Base-by-base conservation (phyloP, 2,888 invertebrate species). In the Choristoneura rosaceana region DNA sequence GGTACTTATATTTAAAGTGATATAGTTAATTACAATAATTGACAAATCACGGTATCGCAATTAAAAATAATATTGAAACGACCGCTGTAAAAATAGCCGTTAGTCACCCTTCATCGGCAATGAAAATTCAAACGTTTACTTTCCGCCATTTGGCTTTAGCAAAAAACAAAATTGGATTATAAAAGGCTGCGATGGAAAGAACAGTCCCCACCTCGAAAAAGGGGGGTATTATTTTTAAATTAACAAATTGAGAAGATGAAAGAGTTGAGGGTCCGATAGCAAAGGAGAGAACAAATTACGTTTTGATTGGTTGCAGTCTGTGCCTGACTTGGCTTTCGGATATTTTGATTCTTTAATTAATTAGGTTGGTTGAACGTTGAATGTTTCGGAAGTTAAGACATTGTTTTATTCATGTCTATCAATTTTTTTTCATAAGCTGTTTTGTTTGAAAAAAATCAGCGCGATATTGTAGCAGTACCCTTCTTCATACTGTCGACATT, bases 221-320 rank as follows among this genome's bases (percentile, higher is more conserved):
- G 45, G 65, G 66, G 60, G 66, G 71, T 73, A 74, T 75, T 75
- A 75, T 75, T 74, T 75, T 75, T 70, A 66, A 75, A 75, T 69
- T 70, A 75, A 71, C 71, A 75, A 75, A 75, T 71, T 71, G 60
- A 55, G 69, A 66, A 69, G 71, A 67, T 75, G 71, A 75, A 74
- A 75, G 75, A 71, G 75, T 74, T 69, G 38, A 14, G 65, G 63
- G 60, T 59, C 62, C 17, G 64, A 70, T 68, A 60, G 68, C 58
- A 68, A 70, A 73, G 69, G 61, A 47, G 33, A 25, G 47, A 4
- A 41, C 62, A 38, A 70, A 67, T 70, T 74, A 59, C 67, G 52
- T 45, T 68, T 60, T 67, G 47, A 68, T 68, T 61, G 62, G 66
- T 45, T 59, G 64, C 67, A 74, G 65, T 41, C 58, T 38, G 62